phyloP scores from a whole-genome alignment of 2,113 vertebrate genomes.

The Gobius niger region DNA sequence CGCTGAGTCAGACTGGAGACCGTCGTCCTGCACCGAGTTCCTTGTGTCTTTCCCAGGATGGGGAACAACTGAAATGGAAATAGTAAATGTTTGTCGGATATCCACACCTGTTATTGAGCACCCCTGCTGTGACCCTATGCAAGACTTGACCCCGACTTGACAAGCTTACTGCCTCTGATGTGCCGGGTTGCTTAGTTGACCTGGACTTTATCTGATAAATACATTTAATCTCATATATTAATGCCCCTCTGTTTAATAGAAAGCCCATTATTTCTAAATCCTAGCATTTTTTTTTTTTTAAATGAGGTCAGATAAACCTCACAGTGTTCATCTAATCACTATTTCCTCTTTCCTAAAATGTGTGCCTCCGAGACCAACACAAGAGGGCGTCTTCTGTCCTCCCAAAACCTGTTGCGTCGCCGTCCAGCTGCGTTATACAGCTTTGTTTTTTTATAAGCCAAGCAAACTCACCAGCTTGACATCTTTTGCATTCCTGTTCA shows the following conservation, averaged over 20 bases:
- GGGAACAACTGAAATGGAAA: not conserved
- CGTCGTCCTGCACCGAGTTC: not conserved
- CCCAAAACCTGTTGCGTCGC: slow-evolving; percentile 51
- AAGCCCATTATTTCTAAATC: no score
- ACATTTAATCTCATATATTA: no score
- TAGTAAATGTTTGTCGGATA: not conserved
- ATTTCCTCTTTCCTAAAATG: not conserved
- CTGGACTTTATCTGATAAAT: no score
- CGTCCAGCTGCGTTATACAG: not conserved
- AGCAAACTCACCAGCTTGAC: not conserved
- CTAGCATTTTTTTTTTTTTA: no score
- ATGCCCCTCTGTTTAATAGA: no score
- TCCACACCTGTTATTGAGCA: no score
- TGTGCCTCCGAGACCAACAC: slow-evolving; percentile 38
- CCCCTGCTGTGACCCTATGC: no score
- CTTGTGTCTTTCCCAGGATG: not conserved
- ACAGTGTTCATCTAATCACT: no score
- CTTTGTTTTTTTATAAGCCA: not conserved
- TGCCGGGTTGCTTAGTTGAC: no score
- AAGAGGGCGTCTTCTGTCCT: slow-evolving; percentile 56
- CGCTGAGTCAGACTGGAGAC: rapidly evolving
- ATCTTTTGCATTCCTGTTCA: not conserved
- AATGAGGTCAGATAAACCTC: no score
- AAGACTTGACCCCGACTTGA: no score
- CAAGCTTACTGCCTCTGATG: no score